Base-by-base conservation (phyloP, 1,140 invertebrate genomes). In the Drosophila nasuta region DNA sequence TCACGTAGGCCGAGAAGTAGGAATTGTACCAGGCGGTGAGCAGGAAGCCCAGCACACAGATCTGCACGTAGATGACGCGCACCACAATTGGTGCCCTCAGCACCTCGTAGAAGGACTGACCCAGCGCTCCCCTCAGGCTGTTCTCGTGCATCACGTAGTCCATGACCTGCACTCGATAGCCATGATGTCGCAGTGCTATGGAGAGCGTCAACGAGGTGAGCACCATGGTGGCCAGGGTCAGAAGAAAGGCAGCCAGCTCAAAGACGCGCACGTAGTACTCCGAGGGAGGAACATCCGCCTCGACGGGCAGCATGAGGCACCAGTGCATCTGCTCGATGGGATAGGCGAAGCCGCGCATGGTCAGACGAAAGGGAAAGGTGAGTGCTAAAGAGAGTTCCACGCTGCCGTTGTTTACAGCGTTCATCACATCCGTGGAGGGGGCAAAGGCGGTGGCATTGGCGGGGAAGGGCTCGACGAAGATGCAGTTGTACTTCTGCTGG, bases 1-100 rank as follows among this genome's bases (percentile, higher is more conserved):
- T 92, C 15, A 89, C 79, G 54, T 86, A 92, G 17, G 91, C 78
- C 8, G 91, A 88, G 49, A 92, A 92, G 51, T 87, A 91, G 0
- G 91, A 82, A 15, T 92, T 92, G 8, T 91, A 92, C 73, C 83
- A 91, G 13, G 79, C 86, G 2, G 91, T 91, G 3, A 92, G 68
- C 6, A 92, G 57, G 13, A 92, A 79, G 6, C 91, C 90, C 13
- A 92, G 33, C 3, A 88, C 13, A 41, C 83, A 92, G 8, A 92
- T 92, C 52, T 91, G 60, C 13, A 91, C 5, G 43, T 91, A 92
- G 2, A 85, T 91, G 13, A 68, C 73, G 0, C 91, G 75, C 7
- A 92, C 65, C 0, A 86, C 49, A 2, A 62, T 7, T 1, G 91
- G 87, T 0, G 90, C 76, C 7, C 67, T 35, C 0, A 46, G 10